Conservation (phyloP, 2,888 invertebrate species). For the Tribolium freemani region DNA sequence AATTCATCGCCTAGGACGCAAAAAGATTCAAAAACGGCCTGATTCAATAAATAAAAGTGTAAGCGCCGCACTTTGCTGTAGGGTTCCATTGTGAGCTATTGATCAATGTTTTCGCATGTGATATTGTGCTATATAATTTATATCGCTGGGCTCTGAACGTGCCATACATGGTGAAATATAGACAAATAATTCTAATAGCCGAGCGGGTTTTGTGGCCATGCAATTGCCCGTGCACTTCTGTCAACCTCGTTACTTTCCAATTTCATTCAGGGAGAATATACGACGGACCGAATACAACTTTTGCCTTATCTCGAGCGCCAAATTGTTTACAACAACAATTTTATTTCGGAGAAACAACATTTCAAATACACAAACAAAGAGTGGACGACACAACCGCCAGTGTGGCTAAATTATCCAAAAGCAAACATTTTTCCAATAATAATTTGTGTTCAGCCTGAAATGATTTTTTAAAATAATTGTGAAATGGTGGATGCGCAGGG, state of each 20-base stretch:
- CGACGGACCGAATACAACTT: not conserved
- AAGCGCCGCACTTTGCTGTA: conserved; percentile 48
- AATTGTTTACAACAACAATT: too few species aligned
- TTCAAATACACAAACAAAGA: too few species aligned
- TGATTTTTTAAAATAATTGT: too few species aligned
- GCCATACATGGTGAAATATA: conserved; percentile 60
- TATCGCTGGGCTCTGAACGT: conserved; percentile 54
- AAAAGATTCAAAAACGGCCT: conserved; percentile 42
- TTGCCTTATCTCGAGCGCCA: not conserved
- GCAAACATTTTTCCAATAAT: too few species aligned
- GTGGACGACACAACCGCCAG: too few species aligned
- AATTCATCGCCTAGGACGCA: conserved; percentile 35
- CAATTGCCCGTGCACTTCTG: conserved; percentile 42
- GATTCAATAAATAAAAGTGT: conserved; percentile 54
- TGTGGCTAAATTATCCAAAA: too few species aligned
- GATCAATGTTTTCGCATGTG: conserved; percentile 61
- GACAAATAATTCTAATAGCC: conserved; percentile 57
- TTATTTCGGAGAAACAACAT: too few species aligned
- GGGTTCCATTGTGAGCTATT: conserved; percentile 58
- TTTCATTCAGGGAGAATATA: conserved; percentile 5
- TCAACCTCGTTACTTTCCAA: conserved; percentile 17
- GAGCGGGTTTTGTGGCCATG: conserved; percentile 45
- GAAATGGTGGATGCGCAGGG: too few species aligned
- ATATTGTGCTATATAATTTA: conserved; percentile 59
- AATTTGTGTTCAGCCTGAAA: too few species aligned